Conservation (phyloP, 1,140 invertebrate genomes). For the Probaryconus sp. region DNA sequence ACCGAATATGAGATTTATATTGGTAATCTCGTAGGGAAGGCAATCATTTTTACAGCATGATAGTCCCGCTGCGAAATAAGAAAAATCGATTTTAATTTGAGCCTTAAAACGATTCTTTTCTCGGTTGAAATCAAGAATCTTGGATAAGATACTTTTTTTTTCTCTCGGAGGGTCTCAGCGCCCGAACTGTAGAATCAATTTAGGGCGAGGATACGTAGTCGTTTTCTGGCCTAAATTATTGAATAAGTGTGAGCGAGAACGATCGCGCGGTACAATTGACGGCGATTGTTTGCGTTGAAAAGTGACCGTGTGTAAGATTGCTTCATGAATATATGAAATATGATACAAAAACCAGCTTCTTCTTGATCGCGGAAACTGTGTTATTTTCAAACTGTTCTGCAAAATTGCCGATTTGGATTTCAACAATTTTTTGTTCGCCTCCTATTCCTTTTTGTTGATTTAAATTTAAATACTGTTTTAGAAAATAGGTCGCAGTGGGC, state of each 20-base stretch:
- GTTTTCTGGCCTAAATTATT: slow-evolving; percentile 62
- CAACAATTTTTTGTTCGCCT: no score
- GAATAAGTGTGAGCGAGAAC: slow-evolving; percentile 62
- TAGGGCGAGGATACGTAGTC: slow-evolving; percentile 57
- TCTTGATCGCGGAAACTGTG: slow-evolving; percentile 1
- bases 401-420: no score
- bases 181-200: slow-evolving; percentile 59
- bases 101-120: slow-evolving; percentile 53
- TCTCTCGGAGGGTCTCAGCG: slow-evolving; percentile 42
- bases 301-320: slow-evolving; percentile 59
- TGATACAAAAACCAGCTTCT: slow-evolving; percentile 34
- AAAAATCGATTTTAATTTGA: slow-evolving; percentile 56
- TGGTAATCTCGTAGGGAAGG: slow-evolving; percentile 7
- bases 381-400: slow-evolving; percentile 6
- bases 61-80: slow-evolving; percentile 21
- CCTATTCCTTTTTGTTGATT: no score
- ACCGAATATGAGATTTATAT: not conserved
- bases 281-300: slow-evolving; percentile 60
- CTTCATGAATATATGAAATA: slow-evolving; percentile 58
- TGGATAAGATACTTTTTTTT: slow-evolving; percentile 37
- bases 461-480: no score
- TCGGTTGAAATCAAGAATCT: slow-evolving; percentile 54
- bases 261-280: slow-evolving; percentile 60
- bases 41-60: slow-evolving; percentile 35
- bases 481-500: no score